Base-by-base conservation (phyloP, 2,888 invertebrate genomes). In the Mythimna albipuncta region DNA sequence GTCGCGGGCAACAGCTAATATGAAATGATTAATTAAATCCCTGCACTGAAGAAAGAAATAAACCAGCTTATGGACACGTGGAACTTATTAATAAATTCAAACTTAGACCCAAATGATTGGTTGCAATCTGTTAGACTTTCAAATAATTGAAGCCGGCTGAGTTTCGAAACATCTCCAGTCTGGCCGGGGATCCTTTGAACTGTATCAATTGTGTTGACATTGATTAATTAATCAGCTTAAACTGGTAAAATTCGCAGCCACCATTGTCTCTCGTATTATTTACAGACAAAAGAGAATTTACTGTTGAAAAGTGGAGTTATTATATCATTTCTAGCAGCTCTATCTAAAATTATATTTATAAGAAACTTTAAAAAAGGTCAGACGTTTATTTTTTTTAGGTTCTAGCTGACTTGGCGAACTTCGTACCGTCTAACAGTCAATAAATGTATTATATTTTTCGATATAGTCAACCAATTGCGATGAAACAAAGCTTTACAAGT, bases 201-300 rank as follows among this genome's bases (percentile, higher is more conserved):
- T 26, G 13, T 13, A 72, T 79, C 58, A 78, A 81, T 82, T 68
- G 61, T 55, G 35, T 50, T 70, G 69, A 61, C 74, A 74, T 52
- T 69, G 74, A 83, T 61, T 62, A 77, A 83, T 83, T 70, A 68
- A 70, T 57, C 21, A 62, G 66, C 52, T 66, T 67, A 57, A 71
- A 66, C 62, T 78, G 69, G 58, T 41, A 35, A 55, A 38, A 64
- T 67, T 63, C 10, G 6, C 4, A 35, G 47, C 47, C 50, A 26
- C 52, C 44, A 65, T 75, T 81, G 66, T 75, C 61, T 44, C 16
- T 50, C 6, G 35, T 32, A 69, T 82, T 78, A 69, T 67, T 65
- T 35, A 21, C 58, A 41, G 52, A 81, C 69, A 79, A 77, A 72
- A 63, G 72, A 54, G 52, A 19, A 7, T 54, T 65, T 62, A 11